Conservation (phyloP, 2,797 vertebrate genomes). For the Rhodeus uyekii region DNA sequence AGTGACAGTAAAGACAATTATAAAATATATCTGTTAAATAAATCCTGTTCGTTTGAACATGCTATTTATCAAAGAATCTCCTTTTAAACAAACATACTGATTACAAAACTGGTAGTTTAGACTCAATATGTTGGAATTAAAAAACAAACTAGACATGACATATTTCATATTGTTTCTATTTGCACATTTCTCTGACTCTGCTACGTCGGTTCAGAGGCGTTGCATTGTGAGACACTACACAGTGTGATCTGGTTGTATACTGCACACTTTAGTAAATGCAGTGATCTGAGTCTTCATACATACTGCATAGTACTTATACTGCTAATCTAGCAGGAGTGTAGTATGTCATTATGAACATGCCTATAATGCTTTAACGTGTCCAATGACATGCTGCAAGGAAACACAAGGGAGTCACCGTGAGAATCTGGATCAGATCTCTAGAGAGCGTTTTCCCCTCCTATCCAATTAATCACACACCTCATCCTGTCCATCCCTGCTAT, state of each 20-base stretch:
- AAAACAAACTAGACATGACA: not conserved
- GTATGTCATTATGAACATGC: not conserved
- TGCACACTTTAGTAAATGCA: not conserved
- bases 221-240: not conserved
- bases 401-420: not conserved
- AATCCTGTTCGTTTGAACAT: not conserved
- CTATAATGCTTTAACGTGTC: not conserved
- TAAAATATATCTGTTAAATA: not conserved
- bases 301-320: not conserved
- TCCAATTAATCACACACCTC: not conserved
- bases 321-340: not conserved
- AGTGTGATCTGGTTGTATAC: not conserved
- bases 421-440: slow-evolving; percentile 28
- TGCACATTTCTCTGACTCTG: not conserved
- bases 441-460: not conserved
- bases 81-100: not conserved
- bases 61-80: not conserved
- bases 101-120: not conserved
- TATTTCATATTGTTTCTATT: not conserved
- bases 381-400: not conserved
- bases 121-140: no score
- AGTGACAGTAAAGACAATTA: not conserved
- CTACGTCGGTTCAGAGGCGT: not conserved
- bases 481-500: not conserved
- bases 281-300: not conserved